Percentiles rank a stretch among this genome's conserved stretches.
phyloP scores from a whole-genome alignment of 2,113 vertebrate genomes.

The Progne subis region DNA sequence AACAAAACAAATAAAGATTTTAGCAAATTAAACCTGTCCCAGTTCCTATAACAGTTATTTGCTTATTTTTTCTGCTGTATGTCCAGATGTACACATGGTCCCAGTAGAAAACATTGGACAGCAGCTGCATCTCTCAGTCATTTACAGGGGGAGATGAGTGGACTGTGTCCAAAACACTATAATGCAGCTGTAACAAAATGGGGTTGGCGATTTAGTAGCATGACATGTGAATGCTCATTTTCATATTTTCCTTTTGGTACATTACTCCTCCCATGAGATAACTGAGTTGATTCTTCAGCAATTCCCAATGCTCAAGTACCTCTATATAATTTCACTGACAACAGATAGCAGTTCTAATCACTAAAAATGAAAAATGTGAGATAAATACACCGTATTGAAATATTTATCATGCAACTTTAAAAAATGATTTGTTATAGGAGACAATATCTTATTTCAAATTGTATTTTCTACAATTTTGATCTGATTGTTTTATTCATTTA shows the following conservation, averaged over 20 bases:
- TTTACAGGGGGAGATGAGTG: neutral
- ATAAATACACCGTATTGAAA: neutral
- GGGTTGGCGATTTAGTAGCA: neutral
- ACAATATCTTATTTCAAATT: neutral
- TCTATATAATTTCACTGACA: neutral
- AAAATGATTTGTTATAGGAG: neutral
- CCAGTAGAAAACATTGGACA: conserved; percentile 44
- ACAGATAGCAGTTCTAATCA: neutral
- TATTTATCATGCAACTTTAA: neutral
- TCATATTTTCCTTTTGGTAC: neutral
- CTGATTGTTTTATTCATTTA: neutral
- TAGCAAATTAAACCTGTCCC: neutral
- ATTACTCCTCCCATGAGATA: neutral
- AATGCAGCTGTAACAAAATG: conserved; percentile 30
- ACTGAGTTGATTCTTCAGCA: neutral
- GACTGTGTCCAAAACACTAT: conserved; percentile 24
- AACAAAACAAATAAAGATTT: neutral
- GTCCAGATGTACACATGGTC: neutral
- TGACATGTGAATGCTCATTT: neutral
- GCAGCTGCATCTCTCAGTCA: conserved; percentile 15
- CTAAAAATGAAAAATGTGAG: neutral
- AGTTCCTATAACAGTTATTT: neutral
- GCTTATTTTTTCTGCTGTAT: neutral
- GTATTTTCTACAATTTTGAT: neutral
- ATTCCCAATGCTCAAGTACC: neutral